Conservation (phyloP, 2,888 invertebrate genomes). For the Clunio marinus region DNA sequence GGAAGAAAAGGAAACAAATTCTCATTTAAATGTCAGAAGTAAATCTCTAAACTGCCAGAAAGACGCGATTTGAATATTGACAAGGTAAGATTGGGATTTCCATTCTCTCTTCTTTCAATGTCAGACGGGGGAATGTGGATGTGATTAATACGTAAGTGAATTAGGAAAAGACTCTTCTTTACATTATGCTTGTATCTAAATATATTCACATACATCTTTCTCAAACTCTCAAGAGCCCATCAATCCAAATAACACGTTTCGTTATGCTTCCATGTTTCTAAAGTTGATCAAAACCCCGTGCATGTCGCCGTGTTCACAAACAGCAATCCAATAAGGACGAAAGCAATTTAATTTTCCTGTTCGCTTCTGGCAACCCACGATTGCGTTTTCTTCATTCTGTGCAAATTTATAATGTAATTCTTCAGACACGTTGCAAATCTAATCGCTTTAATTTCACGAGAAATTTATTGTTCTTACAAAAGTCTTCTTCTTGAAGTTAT, state of each 20-base stretch:
- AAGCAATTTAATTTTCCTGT: background rate
- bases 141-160: conserved; percentile 21
- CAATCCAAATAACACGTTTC: conserved; percentile 21
- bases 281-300: background rate
- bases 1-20: no score
- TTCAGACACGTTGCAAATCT: background rate
- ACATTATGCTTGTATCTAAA: no score
- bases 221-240: background rate
- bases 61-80: background rate
- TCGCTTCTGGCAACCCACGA: background rate
- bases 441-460: conserved; percentile 1
- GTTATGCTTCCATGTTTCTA: no score
- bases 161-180: no score
- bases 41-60: background rate
- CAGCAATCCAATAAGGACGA: background rate
- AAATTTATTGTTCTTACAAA: background rate
- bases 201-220: background rate
- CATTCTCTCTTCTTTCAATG: background rate
- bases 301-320: conserved; percentile 19
- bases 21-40: background rate
- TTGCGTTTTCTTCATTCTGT: background rate
- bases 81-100: background rate
- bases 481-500: background rate
- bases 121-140: background rate
- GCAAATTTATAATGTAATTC: background rate